Evolutionary conservation across 2,797 vertebrate genomes (phyloP), one percentile per base, ranked within the genome.

Genomic region (Neosilurus mollespiculum): DNA sequence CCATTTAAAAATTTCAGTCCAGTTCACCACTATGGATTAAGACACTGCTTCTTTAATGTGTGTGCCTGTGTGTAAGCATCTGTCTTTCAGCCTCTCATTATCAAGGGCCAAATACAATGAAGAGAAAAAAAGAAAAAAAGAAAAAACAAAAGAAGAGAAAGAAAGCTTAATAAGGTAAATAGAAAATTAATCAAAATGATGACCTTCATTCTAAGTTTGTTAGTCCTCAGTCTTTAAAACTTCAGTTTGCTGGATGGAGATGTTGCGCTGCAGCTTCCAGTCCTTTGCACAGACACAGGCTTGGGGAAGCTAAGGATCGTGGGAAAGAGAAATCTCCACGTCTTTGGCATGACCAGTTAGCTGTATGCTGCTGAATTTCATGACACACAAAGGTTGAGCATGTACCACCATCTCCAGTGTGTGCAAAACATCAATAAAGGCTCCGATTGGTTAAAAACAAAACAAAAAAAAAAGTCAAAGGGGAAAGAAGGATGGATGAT

Each of bases 261-360:
- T 81, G 88, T 88, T 58, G 59, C 83, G 77, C 82, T 66, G 82
- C 79, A 79, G 84, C 86, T 75, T 87, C 62, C 80, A 65, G 87
- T 85, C 77, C 85, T 79, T 84, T 81, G 88, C 90, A 90, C 92
- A 93, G 93, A 91, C 92, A 94, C 91, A 89, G 85, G 90, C 89
- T 90, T 91, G 86, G 83, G 91, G 90, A 93, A 92, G 89, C 90
- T 90, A 85, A 84, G 87, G 88, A 89, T 90, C 88, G 83, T 89
- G 88, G 88, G 88, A 56, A 81, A 81, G 88, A 84, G 66, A 54
- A 81, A 71, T 71, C 83, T 87, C 88, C 90, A 89, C 92, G 94
- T 97, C 96, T 98, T 98, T 98, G 97, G 98, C 96, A 94, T 96
- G 96, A 95, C 92, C 95, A 95, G 93, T 95, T 96, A 95, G 97